These are phyloP conservation scores for Oostethus manadensis DNA, from an alignment of 2,113 vertebrate genomes.

Conservation along the genomic window DNA sequence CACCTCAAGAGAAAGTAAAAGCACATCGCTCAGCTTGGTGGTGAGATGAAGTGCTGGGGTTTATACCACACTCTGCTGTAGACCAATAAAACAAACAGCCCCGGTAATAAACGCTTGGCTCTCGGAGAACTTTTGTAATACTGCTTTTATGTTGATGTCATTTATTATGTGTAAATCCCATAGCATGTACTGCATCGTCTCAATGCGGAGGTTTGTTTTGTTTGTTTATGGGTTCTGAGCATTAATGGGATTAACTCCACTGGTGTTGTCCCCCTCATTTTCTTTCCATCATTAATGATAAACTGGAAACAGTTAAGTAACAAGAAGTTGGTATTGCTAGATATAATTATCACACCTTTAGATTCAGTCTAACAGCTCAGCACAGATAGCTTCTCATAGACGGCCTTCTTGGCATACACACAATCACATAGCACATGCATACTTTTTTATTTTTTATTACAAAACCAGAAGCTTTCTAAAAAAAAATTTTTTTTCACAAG, in stretches of 20 bases:
- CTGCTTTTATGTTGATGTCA: constrained; percentile 4
- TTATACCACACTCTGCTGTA: constrained; percentile 34
- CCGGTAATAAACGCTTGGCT: constrained; percentile 15
- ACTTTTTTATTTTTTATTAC: too few relatives aligned
- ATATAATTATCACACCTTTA: too few relatives aligned
- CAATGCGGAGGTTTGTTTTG: constrained; percentile 28
- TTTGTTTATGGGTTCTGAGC: constrained; percentile 24
- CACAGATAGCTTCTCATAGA: too few relatives aligned
- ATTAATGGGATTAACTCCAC: neutral
- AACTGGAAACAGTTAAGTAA: too few relatives aligned
- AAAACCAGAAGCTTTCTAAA: too few relatives aligned
- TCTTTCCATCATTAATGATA: too few relatives aligned
- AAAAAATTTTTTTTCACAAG: constrained; percentile 9
- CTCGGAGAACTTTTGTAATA: constrained; percentile 11
- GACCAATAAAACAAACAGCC: constrained; percentile 27
- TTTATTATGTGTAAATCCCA: constrained; percentile 19
- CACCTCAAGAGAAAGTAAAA: constrained; percentile 18
- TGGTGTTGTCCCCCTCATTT: too few relatives aligned
- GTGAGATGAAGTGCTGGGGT: constrained; percentile 32
- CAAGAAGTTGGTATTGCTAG: too few relatives aligned
- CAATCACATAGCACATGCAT: too few relatives aligned
- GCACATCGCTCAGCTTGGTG: constrained; percentile 19
- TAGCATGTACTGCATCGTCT: constrained; percentile 22
- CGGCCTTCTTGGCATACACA: too few relatives aligned
- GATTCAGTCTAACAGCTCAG: too few relatives aligned